Evolutionary conservation across 2,797 vertebrate species (phyloP), one percentile per base, ranked within the genome.

Genomic region (Ctenopoma multispine): DNA sequence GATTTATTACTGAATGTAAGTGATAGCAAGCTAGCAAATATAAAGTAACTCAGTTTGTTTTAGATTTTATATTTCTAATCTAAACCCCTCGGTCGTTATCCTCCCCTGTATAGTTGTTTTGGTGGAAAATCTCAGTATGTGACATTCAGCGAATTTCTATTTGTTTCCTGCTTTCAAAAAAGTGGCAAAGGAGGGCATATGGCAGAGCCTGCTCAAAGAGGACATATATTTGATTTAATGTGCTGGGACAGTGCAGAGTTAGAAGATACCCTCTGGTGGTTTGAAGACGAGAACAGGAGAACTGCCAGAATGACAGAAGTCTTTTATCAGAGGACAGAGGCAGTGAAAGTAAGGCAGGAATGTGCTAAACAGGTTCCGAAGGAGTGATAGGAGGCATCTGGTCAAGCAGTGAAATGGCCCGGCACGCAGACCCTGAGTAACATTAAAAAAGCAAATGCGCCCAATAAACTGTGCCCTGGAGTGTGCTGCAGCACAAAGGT

Each of bases 181-280:
- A 31, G 5, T 31, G 70, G 54, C 44, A 69, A 82, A 81, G 53
- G 27, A 69, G n/a, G 68, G 63, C 57, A 76, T 59, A 68, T 67
- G 62, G 63, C 40, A 49, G 54, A 55, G 48, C 4, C 70, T 69
- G 51, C 74, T 86, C 63, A 63, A 56, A 80, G 75, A 84, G 80
- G 79, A 83, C 75, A 75, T 84, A 79, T 74, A 82, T 85, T 79
- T 89, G 83, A 89, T 87, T 85, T 90, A 82, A 89, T 83, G 77
- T 78, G 79, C 58, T 41, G 64, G 87, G 84, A 92, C 87, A 87
- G 83, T 66, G 69, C 69, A 63, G 69, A 79, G 81, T 72, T 77
- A 80, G 80, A 84, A 82, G 65, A 77, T 68, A 71, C 72, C 88
- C 83, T 89, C 82, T 75, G 87, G 89, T 88, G 88, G 56, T 87